phyloP scores from a whole-genome alignment of 1,140 invertebrate species.

The Leptinotarsa undecemlineata region DNA sequence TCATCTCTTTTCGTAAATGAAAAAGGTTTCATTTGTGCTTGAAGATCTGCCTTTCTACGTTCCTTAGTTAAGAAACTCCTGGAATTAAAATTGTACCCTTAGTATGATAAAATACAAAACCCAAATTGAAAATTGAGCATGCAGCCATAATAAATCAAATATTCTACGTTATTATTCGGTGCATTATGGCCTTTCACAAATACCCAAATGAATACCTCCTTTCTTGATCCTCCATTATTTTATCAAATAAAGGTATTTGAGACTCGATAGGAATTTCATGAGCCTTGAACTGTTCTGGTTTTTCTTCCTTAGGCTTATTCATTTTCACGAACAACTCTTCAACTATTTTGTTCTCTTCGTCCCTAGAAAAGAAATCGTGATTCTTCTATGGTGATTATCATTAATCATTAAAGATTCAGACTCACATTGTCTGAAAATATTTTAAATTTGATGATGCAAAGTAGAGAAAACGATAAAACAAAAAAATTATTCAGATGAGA shows the following conservation, averaged over 20 bases:
- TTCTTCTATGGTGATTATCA: too few relatives aligned
- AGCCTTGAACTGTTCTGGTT: constrained; percentile 59
- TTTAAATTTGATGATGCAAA: too few relatives aligned
- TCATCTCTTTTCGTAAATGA: constrained; percentile 64
- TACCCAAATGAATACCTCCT: constrained; percentile 59
- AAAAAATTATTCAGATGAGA: too few relatives aligned
- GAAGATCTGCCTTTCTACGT: constrained; percentile 61
- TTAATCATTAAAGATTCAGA: too few relatives aligned
- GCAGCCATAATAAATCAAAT: constrained; percentile 26
- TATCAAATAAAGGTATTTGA: constrained; percentile 69
- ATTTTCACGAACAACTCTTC: constrained; percentile 57
- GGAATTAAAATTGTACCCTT: background rate
- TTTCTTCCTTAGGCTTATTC: constrained; percentile 57
- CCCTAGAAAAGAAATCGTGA: constrained; percentile 56
- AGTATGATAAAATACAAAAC: too few relatives aligned
- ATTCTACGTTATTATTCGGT: too few relatives aligned
- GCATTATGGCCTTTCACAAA: too few relatives aligned
- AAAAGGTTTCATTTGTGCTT: constrained; percentile 67
- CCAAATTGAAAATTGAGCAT: too few relatives aligned
- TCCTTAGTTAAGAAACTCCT: constrained; percentile 61
- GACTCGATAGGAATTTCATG: constrained; percentile 71
- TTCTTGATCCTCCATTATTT: constrained; percentile 70
- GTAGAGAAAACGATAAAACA: too few relatives aligned
- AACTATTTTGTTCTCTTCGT: constrained; percentile 65
- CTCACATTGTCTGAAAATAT: too few relatives aligned